These are phyloP conservation scores for Troglohyphantes excavatus DNA, from an alignment of 2,888 invertebrate species.

Conservation along the genomic window DNA sequence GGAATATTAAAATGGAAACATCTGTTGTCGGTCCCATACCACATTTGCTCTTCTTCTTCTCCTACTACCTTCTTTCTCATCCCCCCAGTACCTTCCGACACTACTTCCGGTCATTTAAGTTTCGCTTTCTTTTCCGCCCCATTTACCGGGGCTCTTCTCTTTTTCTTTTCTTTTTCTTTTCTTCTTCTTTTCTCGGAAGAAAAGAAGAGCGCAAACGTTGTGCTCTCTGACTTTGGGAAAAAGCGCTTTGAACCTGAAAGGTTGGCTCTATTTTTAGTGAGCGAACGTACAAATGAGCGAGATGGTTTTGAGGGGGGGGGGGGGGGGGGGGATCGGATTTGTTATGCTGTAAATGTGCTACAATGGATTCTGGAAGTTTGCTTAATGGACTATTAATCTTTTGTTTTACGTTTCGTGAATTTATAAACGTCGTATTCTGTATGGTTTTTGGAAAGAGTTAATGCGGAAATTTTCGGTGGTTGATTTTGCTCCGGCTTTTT, in stretches of 20 bases:
- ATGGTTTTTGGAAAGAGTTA: too few species aligned
- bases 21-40: slow-evolving; percentile 66
- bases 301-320: not conserved
- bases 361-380: not conserved
- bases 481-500: too few species aligned
- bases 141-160: slow-evolving; percentile 37
- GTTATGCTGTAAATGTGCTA: not conserved
- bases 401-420: too few species aligned
- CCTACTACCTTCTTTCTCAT: slow-evolving; percentile 33
- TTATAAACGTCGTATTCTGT: too few species aligned
- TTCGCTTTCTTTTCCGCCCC: slow-evolving; percentile 52
- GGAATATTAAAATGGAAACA: slow-evolving; percentile 76
- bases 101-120: slow-evolving; percentile 67
- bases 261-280: not conserved
- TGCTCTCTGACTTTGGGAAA: not conserved
- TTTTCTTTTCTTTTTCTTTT: too few species aligned
- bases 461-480: too few species aligned
- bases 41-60: slow-evolving; percentile 28
- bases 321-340: not conserved
- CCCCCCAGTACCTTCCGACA: slow-evolving; percentile 7
- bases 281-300: not conserved
- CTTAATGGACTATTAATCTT: not conserved
- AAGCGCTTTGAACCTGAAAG: slow-evolving; percentile 12
- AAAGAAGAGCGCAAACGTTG: slow-evolving; percentile 1
- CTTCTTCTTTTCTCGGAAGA: not conserved